These are phyloP conservation scores for Alligator sinensis DNA, from an alignment of 2,113 vertebrate genomes.

Conservation along the genomic window DNA sequence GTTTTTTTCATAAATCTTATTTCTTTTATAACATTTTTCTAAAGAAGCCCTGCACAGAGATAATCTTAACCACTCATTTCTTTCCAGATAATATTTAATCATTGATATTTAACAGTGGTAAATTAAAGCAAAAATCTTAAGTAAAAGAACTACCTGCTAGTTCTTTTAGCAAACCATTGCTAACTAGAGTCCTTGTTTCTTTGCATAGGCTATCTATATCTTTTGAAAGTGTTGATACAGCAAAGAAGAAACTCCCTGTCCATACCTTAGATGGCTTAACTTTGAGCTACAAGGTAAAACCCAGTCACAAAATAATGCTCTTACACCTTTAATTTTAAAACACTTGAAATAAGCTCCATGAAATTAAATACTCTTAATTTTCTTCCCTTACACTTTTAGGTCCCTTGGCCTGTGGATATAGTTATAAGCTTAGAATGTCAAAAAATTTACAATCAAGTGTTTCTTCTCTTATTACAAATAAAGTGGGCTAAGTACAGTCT, in stretches of 20 bases:
- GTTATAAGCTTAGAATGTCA: slow-evolving; percentile 98
- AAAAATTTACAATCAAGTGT: slow-evolving; percentile 99
- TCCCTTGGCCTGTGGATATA: slow-evolving; percentile 99
- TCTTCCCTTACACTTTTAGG: slow-evolving; percentile 75
- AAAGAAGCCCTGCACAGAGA: neutral
- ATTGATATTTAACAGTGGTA: neutral
- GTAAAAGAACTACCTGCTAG: neutral
- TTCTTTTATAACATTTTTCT: neutral
- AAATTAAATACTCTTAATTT: neutral
- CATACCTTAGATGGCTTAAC: slow-evolving; percentile 94
- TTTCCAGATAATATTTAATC: neutral
- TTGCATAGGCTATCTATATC: slow-evolving; percentile 88
- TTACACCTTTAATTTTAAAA: neutral
- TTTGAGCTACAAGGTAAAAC: slow-evolving; percentile 92
- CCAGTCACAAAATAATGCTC: neutral
- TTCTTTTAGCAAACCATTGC: neutral
- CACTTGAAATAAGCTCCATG: neutral
- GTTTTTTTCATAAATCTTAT: neutral
- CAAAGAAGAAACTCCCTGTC: slow-evolving; percentile 94
- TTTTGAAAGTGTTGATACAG: slow-evolving; percentile 89
- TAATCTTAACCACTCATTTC: neutral
- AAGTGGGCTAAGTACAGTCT: slow-evolving; percentile 99
- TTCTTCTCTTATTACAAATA: slow-evolving; percentile 95
- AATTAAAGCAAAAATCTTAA: neutral
- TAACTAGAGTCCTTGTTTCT: slow-evolving; percentile 3